Conservation (phyloP, 2,797 vertebrate species). For the Numenius phaeopus region DNA sequence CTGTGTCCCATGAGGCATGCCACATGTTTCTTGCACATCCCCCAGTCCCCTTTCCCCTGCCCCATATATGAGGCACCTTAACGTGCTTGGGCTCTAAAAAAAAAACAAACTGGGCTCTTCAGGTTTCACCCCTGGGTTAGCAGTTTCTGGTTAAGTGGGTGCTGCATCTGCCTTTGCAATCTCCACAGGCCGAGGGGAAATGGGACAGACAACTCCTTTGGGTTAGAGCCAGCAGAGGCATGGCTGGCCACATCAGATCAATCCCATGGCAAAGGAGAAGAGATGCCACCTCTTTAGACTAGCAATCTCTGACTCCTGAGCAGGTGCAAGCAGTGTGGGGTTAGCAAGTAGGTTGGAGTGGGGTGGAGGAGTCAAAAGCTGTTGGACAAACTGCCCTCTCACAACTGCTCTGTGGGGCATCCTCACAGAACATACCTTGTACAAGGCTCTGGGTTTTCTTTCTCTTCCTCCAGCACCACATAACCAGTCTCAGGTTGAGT, state of each 20-base stretch:
- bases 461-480: neutral
- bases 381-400: neutral
- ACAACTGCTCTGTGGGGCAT: neutral
- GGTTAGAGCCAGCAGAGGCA: neutral
- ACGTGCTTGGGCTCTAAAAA: neutral
- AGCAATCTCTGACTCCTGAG: neutral
- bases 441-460: neutral
- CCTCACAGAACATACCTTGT: neutral
- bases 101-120: neutral
- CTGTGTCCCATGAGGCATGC: accelerated
- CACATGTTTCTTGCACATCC: neutral
- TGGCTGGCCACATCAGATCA: accelerated
- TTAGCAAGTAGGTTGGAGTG: neutral
- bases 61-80: neutral
- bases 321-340: neutral
- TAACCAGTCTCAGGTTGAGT: neutral
- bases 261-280: accelerated
- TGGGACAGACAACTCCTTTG: neutral
- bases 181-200: neutral
- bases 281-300: neutral
- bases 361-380: accelerated
- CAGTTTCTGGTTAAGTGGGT: neutral
- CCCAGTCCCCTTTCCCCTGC: neutral
- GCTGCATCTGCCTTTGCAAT: neutral
- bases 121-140: neutral